Evolutionary conservation across 1,140 invertebrate species (phyloP).

Genomic region (Doryteuthis pealeii): DNA sequence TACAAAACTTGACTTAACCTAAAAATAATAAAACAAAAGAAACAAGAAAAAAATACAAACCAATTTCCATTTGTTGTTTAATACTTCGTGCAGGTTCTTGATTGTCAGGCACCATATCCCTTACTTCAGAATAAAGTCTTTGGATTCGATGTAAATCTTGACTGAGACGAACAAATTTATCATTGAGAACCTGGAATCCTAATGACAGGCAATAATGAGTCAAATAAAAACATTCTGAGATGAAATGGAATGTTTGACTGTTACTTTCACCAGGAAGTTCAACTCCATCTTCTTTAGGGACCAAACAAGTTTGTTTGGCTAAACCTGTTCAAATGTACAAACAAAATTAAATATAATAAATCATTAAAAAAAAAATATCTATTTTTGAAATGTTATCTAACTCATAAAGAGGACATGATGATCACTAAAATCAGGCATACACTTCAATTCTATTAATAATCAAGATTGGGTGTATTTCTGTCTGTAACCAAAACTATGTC

Average conservation of each 20-base stretch:
- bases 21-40: no score
- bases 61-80: slow-evolving; percentile 67
- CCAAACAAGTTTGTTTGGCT: slow-evolving; percentile 74
- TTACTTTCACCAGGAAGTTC: slow-evolving; percentile 59
- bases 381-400: no score
- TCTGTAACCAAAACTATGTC: no score
- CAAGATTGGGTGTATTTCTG: no score
- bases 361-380: no score
- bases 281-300: slow-evolving; percentile 68
- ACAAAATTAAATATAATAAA: slow-evolving; percentile 7
- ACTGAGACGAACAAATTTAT: slow-evolving; percentile 70
- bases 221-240: slow-evolving; percentile 88
- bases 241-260: slow-evolving; percentile 68
- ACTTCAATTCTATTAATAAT: no score
- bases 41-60: slow-evolving; percentile 27
- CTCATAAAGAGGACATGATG: no score
- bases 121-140: slow-evolving; percentile 68
- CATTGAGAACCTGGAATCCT: slow-evolving; percentile 77
- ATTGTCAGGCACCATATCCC: slow-evolving; percentile 37
- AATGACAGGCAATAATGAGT: slow-evolving; percentile 84
- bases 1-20: no score
- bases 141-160: slow-evolving; percentile 78
- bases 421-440: no score
- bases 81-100: slow-evolving; percentile 67
- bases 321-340: slow-evolving; percentile 60